phyloP scores from a whole-genome alignment of 2,797 vertebrate species.

The Peromyscus attwateri region DNA sequence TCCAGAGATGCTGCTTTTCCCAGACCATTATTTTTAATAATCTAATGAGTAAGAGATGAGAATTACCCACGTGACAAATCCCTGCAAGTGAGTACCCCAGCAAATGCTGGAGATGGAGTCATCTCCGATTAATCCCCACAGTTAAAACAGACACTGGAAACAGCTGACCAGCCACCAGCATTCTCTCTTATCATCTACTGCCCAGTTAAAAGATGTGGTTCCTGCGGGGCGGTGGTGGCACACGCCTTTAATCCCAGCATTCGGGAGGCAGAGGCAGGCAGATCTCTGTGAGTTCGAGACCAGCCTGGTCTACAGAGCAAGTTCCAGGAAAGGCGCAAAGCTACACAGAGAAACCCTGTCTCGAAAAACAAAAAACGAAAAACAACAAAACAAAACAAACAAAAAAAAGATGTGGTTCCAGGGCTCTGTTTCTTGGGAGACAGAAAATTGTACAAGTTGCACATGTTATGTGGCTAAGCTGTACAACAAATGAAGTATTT shows the following conservation, averaged over 20 bases:
- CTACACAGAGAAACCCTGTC: too few species aligned
- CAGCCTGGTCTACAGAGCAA: too few species aligned
- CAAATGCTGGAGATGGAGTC: not conserved
- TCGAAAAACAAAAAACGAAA: too few species aligned
- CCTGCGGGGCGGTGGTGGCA: too few species aligned
- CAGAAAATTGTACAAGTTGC: not conserved
- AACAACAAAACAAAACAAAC: too few species aligned
- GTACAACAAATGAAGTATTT: not conserved
- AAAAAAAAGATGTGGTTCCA: not conserved
- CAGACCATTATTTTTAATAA: conserved; percentile 14
- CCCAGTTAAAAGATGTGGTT: not conserved
- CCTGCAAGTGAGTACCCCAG: not conserved
- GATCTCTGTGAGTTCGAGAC: too few species aligned
- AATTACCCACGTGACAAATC: conserved; percentile 28
- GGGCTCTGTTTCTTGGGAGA: not conserved
- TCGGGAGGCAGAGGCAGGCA: too few species aligned
- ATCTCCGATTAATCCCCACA: not conserved
- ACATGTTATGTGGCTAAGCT: not conserved
- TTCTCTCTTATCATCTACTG: not conserved
- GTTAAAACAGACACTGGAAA: conserved; percentile 13
- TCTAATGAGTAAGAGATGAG: conserved; percentile 24
- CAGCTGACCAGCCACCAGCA: not conserved
- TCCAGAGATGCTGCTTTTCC: not conserved
- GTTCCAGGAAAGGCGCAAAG: too few species aligned
- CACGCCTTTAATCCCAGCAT: too few species aligned